A percentile compares a stretch with the other conserved stretches of the same genome.
Evolutionary conservation across 2,113 vertebrate genomes (phyloP).

Genomic region (Corythaixoides concolor): DNA sequence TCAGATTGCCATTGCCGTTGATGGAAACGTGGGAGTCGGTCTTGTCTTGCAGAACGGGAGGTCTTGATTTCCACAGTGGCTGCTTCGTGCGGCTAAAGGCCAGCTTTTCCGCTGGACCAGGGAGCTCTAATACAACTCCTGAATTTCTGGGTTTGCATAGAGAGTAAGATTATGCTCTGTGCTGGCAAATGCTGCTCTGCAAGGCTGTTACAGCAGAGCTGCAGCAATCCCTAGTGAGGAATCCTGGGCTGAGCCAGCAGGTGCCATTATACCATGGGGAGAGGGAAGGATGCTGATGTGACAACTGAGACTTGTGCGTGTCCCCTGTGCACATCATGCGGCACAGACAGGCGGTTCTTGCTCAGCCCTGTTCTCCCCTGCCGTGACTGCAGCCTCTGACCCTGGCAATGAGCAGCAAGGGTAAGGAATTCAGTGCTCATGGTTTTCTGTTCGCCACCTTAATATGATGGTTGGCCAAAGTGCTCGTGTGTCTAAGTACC

Average conservation of each 20-base stretch:
- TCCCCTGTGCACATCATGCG: fast-evolving
- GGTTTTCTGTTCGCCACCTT: not conserved
- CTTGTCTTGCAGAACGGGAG: not conserved
- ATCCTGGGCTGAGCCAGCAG: not conserved
- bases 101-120: not conserved
- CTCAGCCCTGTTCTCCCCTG: not conserved
- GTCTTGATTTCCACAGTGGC: not conserved
- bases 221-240: not conserved
- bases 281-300: not conserved
- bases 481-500: not conserved
- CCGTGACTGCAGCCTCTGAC: not conserved
- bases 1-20: not conserved
- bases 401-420: not conserved
- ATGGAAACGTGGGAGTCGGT: not conserved
- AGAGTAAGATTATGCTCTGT: not conserved
- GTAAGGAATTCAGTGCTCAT: not conserved
- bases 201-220: not conserved
- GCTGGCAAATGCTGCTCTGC: not conserved
- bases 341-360: not conserved
- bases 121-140: not conserved
- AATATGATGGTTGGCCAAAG: fast-evolving
- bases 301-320: fast-evolving
- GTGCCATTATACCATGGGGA: not conserved
- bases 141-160: not conserved
- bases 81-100: not conserved